Base-by-base conservation (phyloP, 1,140 invertebrate genomes). In the Oryzaephilus surinamensis region DNA sequence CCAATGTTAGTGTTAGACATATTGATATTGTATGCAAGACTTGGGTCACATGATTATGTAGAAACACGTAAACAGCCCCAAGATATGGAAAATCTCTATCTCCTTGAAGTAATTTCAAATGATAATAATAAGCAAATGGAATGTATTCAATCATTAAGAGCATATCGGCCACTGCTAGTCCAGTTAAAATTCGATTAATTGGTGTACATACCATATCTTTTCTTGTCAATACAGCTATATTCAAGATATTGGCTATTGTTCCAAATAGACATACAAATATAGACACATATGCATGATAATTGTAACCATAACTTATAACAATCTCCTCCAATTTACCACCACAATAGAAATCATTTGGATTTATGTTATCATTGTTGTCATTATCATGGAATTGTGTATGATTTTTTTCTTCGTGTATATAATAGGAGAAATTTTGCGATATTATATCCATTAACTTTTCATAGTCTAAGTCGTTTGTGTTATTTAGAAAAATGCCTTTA, bases 71-170 rank as follows among this genome's bases (percentile, higher is more conserved):
- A 18, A 81, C 72, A 0, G 82, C 79, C 61, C 76, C 77, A 1
- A 63, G 60, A 54, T 78, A 83, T 6, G 77, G 71, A 49, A 73
- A 77, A 43, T 70, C 64, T 18, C 67, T 57, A 39, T 67, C 63
- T 48, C 65, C 63, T 0, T 70, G 67, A 3, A 73, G 58, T 17
- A 33, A 36, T 23, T 77, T 67, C 34, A 85, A 63, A 53, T 85
- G 84, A 45, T 74, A 74, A 54, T 89, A 85, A 27, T 79, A 67
- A 0, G 81, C 76, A 56, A 85, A 93, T 1, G 84, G 84, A 33
- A 88, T 76, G 52, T 92, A 93, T 45, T 88, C 84, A 15, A 84
- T 55, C 86, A 92, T 92, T 6, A 91, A 80, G 38, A 90, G 67
- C 64, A 89, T 78, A 55, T 93, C 87, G 3, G 83, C 79, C 0